Percentiles rank a stretch among this genome's conserved stretches.
phyloP scores from a whole-genome alignment of 2,797 vertebrate species.

The Myotis findleyi region DNA sequence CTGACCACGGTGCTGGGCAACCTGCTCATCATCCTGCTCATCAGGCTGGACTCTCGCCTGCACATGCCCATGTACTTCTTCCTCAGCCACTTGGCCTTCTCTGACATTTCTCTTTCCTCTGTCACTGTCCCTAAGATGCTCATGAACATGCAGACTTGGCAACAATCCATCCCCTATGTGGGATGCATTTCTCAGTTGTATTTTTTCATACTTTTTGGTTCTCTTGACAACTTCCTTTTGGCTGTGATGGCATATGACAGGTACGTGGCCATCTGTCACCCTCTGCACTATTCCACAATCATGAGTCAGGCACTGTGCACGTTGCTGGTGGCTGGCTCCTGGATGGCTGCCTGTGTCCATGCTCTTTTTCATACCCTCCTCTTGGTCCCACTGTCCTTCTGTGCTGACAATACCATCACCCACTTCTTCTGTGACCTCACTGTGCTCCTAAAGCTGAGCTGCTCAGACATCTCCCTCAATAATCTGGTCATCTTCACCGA shows the following conservation, averaged over 20 bases:
- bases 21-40: not conserved
- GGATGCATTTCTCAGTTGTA: not conserved
- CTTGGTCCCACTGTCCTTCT: constrained; percentile 52
- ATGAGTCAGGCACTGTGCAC: not conserved
- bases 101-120: not conserved
- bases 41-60: not conserved
- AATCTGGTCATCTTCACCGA: constrained; percentile 49
- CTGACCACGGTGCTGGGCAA: not conserved
- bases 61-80: not conserved
- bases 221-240: not conserved
- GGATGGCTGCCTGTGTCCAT: not conserved
- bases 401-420: not conserved
- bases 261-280: not conserved
- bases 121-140: not conserved
- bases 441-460: constrained; percentile 53
- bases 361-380: not conserved
- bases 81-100: not conserved
- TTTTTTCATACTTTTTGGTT: constrained; percentile 5
- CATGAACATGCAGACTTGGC: not conserved
- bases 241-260: not conserved
- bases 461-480: constrained; percentile 16
- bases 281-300: not conserved
- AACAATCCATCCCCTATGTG: not conserved
- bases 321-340: not conserved
- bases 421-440: constrained; percentile 75